A percentile compares a stretch with the other conserved stretches of the same genome.
These are phyloP conservation scores for Hormiphora californensis DNA, from an alignment of 37 sponge, comb jelly and placozoan genomes.

Conservation along the genomic window DNA sequence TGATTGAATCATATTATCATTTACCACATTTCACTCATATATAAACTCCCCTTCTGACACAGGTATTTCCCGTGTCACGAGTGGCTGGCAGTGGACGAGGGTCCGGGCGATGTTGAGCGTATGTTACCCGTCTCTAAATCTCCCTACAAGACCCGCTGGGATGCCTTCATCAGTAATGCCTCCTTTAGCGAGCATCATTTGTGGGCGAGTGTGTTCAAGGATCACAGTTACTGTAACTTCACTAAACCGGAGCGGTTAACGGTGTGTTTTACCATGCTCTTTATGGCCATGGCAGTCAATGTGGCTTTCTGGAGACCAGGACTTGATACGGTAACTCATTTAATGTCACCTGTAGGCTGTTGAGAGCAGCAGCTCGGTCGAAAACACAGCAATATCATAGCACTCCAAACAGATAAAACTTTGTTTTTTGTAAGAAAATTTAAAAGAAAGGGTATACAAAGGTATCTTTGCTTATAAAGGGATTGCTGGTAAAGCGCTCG, in stretches of 20 bases:
- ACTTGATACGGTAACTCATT: slow-evolving; percentile 33
- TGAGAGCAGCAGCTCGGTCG: too few species aligned
- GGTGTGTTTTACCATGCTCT: slow-evolving; percentile 11
- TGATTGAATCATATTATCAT: too few species aligned
- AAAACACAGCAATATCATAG: too few species aligned
- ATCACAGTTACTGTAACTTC: slow-evolving; percentile 45
- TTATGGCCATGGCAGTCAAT: slow-evolving; percentile 34
- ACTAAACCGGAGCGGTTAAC: slow-evolving; percentile 27
- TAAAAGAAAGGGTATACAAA: too few species aligned
- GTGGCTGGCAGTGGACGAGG: slow-evolving; percentile 52
- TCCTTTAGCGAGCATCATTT: slow-evolving; percentile 27
- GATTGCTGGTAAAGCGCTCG: too few species aligned
- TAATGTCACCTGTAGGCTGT: too few species aligned
- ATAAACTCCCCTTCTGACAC: background rate
- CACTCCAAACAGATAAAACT: too few species aligned
- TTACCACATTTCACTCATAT: too few species aligned
- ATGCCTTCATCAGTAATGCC: slow-evolving; percentile 47
- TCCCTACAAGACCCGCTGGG: slow-evolving; percentile 40
- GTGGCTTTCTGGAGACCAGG: slow-evolving; percentile 33
- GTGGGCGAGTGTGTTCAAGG: slow-evolving; percentile 43
- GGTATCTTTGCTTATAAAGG: too few species aligned
- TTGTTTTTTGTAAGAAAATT: too few species aligned
- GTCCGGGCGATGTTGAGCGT: background rate
- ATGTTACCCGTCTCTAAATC: slow-evolving; percentile 49
- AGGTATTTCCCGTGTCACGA: slow-evolving; percentile 53